A percentile compares a stretch with the other conserved stretches of the same genome.
Evolutionary conservation across 2,113 vertebrate species (phyloP).

Genomic region (Cacatua alba): DNA sequence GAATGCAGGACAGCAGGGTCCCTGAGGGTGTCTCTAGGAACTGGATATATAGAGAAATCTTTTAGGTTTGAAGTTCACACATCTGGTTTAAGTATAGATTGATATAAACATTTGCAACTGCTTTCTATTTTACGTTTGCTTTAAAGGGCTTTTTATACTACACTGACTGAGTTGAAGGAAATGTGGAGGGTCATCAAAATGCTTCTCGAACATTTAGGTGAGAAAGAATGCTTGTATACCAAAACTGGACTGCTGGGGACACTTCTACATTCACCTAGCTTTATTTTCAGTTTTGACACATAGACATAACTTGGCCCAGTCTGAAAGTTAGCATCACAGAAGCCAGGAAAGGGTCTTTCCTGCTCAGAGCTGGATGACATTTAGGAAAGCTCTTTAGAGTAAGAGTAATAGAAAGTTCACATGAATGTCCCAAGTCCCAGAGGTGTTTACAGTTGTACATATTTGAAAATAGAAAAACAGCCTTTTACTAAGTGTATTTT

Average conservation of each 20-base stretch:
- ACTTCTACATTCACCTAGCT: background rate
- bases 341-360: background rate
- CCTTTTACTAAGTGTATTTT: background rate
- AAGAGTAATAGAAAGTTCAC: background rate
- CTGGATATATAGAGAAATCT: background rate
- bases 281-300: background rate
- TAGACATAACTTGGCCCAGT: background rate
- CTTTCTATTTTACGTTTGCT: background rate
- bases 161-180: background rate
- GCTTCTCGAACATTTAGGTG: background rate
- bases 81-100: background rate
- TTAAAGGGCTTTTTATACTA: background rate
- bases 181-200: background rate
- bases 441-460: background rate
- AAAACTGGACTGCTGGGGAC: background rate
- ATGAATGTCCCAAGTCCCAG: rapidly evolving
- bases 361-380: background rate
- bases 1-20: background rate
- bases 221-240: background rate
- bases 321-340: background rate
- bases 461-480: background rate
- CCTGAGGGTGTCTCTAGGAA: background rate
- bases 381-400: background rate
- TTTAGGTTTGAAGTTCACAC: background rate
- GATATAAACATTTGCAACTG: background rate